Evolutionary conservation across 2,113 vertebrate species (phyloP), one percentile per base, ranked within the genome.

Genomic region (Arizona elegans): DNA sequence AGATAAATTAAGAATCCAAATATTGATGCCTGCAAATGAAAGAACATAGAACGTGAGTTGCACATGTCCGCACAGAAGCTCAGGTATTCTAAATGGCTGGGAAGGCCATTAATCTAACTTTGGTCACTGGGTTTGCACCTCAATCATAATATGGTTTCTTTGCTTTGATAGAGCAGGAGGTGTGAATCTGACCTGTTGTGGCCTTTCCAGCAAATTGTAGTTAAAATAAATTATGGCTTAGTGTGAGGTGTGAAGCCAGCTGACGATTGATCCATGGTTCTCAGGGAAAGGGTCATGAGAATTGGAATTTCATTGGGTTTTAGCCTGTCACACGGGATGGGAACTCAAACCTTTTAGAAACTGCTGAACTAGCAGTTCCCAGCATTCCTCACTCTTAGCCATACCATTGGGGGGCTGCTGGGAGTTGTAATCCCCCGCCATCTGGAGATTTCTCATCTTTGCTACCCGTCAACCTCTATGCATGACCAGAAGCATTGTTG

Each of bases 401-500:
- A 21, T 43, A 81, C 17, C 75, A 81, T 21, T 81, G 75, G 33
- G n/a, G 47, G 15, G 33, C 75, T 81, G 33, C 17, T 81, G 33
- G 75, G 75, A 38, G 75, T 43, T 43, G 33, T 81, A 3, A 21
- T 43, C 75, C 75, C 33, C 75, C 8, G 9, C 33, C 17, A 38
- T 81, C 33, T 81, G 75, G 33, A 81, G 8, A 9, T 38, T 43
- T 43, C 75, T 21, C 75, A 43, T 91, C 96, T 59, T 86, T 85
- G 7, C 23, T 50, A 86, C 92, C 89, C 91, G 50, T 88, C 91
- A 96, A 95, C 52, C 95, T 96, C 93, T 21, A 90, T 96, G 95
- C 96, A 95, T 96, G 96, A 92, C 95, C 96, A 96, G 94, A 96
- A 96, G 94, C 94, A 94, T 97, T 96, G 96, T 88, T 94, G 95